phyloP scores from a whole-genome alignment of 2,888 invertebrate species.

The Ochropleura plecta region DNA sequence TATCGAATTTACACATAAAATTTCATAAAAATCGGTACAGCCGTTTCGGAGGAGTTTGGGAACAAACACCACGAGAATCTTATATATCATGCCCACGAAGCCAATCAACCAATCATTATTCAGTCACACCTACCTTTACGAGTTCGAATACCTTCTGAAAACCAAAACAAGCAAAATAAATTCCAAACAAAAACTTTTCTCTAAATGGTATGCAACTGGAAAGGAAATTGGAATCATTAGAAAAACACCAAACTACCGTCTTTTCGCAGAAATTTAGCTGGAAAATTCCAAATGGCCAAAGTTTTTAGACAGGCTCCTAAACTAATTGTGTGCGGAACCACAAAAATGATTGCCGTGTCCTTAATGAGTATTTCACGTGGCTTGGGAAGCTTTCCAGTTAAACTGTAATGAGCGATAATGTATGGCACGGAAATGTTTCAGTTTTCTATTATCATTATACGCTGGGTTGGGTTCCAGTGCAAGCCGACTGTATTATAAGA shows the following conservation, averaged over 20 bases:
- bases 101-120: not conserved
- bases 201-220: constrained; percentile 15
- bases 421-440: constrained; percentile 64
- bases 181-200: not conserved
- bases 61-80: too few species aligned
- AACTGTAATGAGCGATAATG: constrained; percentile 47
- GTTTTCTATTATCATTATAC: constrained; percentile 46
- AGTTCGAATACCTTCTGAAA: not conserved
- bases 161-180: not conserved
- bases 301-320: constrained; percentile 29
- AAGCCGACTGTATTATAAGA: not conserved
- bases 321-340: constrained; percentile 49
- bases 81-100: not conserved
- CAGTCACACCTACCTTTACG: not conserved
- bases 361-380: constrained; percentile 67
- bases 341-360: constrained; percentile 52
- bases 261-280: not conserved
- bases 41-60: too few species aligned
- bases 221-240: constrained; percentile 1
- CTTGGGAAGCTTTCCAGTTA: constrained; percentile 54
- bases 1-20: too few species aligned
- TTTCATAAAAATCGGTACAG: too few species aligned
- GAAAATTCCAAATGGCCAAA: constrained; percentile 34
- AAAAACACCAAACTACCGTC: constrained; percentile 1
- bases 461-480: not conserved